Evolutionary conservation across 1,140 invertebrate genomes (phyloP).

Genomic region (Drosophila rufa): DNA sequence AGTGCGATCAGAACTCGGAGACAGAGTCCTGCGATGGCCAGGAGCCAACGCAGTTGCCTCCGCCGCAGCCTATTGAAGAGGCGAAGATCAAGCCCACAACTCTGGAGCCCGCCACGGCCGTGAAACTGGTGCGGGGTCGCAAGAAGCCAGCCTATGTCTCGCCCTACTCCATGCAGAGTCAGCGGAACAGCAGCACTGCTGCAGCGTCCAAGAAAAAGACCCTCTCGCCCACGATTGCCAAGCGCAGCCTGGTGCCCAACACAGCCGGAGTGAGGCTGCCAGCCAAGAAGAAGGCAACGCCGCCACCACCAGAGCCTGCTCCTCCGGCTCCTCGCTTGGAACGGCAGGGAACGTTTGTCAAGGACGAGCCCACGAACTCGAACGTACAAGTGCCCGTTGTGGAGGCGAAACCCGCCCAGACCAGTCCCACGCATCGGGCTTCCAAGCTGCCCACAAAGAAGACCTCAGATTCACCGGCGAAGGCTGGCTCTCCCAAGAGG

Average conservation of each 20-base stretch:
- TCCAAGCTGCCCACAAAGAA: constrained; percentile 80
- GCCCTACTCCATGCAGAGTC: constrained; percentile 86
- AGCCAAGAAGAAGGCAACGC: constrained; percentile 53
- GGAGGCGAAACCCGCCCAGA: constrained; percentile 83
- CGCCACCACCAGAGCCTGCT: constrained; percentile 12
- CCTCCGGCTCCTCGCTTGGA: constrained; percentile 86
- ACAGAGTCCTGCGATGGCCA: constrained; percentile 81
- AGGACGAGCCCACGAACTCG: constrained; percentile 89
- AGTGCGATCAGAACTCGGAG: constrained; percentile 86
- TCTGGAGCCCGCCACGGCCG: constrained; percentile 64
- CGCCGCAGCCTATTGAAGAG: constrained; percentile 22
- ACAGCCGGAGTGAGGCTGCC: constrained; percentile 18
- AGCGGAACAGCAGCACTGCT: constrained; percentile 68
- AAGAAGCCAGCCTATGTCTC: constrained; percentile 90
- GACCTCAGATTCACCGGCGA: constrained; percentile 45
- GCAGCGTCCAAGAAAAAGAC: constrained; percentile 57
- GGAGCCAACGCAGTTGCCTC: constrained; percentile 24
- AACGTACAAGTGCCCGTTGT: constrained; percentile 85
- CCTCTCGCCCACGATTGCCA: constrained; percentile 69
- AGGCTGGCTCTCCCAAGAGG: constrained; percentile 42
- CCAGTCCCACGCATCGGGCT: constrained; percentile 85
- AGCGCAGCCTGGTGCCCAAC: constrained; percentile 46
- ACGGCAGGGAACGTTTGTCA: constrained; percentile 95
- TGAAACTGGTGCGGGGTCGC: constrained; percentile 91
- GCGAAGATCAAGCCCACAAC: constrained; percentile 20